Evolutionary conservation across 2,797 vertebrate genomes (phyloP).

Genomic region (Platalea minor): DNA sequence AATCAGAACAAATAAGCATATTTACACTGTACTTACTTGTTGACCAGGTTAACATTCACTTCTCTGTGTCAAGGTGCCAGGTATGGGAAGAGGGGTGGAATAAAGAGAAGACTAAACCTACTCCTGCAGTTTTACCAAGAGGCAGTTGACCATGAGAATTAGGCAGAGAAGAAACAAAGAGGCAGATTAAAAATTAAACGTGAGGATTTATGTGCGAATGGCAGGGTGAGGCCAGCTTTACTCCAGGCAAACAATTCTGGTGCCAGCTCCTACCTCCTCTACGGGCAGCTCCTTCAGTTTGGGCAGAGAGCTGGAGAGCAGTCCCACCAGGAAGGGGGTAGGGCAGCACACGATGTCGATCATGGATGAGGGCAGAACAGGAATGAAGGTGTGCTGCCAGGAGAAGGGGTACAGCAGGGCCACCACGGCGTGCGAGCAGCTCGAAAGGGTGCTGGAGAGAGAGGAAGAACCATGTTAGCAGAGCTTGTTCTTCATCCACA

Average conservation of each 20-base stretch:
- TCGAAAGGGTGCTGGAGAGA: slow-evolving; percentile 89
- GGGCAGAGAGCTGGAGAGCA: slow-evolving; percentile 94
- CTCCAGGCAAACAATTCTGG: neutral
- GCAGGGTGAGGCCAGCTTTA: neutral
- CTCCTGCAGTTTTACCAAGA: neutral
- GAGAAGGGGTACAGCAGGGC: slow-evolving; percentile 98
- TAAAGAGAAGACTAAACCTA: neutral
- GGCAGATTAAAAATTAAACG: neutral
- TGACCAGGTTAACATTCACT: neutral
- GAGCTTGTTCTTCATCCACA: neutral
- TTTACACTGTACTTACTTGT: neutral
- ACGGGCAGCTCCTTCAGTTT: slow-evolving; percentile 96
- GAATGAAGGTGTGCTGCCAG: slow-evolving; percentile 99
- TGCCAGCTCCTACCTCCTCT: slow-evolving; percentile 86
- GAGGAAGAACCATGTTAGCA: neutral
- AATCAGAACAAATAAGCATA: neutral
- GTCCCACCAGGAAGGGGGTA: slow-evolving; percentile 95
- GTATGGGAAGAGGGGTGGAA: neutral
- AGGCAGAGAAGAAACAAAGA: neutral
- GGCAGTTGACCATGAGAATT: neutral
- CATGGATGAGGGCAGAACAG: slow-evolving; percentile 95
- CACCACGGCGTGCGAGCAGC: slow-evolving; percentile 93
- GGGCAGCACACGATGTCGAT: slow-evolving; percentile 98
- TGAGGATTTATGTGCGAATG: neutral
- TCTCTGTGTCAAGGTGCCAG: neutral